Conservation (phyloP, 2,888 invertebrate species). For the Ormyrus labotus region DNA sequence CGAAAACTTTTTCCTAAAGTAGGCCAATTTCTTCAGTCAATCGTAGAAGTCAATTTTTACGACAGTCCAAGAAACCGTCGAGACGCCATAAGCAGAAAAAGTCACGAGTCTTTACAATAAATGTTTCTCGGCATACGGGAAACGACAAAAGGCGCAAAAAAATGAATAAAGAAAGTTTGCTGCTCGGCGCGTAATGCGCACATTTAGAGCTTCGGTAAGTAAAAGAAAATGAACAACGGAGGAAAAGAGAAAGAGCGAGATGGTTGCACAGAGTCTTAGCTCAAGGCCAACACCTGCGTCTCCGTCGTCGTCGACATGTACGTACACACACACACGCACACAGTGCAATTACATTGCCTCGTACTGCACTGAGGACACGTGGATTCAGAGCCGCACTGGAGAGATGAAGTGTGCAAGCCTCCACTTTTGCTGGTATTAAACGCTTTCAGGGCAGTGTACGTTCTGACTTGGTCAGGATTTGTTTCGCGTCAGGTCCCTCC, state of each 20-base stretch:
- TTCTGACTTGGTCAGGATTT: slow-evolving; percentile 21
- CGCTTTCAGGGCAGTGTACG: slow-evolving; percentile 14
- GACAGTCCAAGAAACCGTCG: not conserved
- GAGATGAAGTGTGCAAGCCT: not conserved
- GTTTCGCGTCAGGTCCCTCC: slow-evolving; percentile 27
- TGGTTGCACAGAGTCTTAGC: slow-evolving; percentile 25
- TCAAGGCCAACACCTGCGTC: slow-evolving; percentile 56
- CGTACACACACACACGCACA: too few species aligned
- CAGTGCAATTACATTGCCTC: too few species aligned
- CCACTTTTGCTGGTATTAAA: slow-evolving; percentile 22
- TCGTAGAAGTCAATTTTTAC: not conserved
- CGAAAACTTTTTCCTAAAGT: slow-evolving; percentile 21
- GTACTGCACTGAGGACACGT: not conserved
- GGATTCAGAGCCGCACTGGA: not conserved
- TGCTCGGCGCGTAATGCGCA: slow-evolving; percentile 27
- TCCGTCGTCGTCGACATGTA: slow-evolving; percentile 12
- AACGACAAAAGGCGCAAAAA: slow-evolving; percentile 28
- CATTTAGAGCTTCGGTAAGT: slow-evolving; percentile 1
- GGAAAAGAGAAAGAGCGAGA: slow-evolving; percentile 34
- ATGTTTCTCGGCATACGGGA: slow-evolving; percentile 43
- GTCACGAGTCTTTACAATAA: slow-evolving; percentile 15
- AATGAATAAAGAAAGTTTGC: slow-evolving; percentile 35
- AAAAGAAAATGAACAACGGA: not conserved
- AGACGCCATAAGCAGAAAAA: not conserved
- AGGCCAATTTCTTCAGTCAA: slow-evolving; percentile 2